phyloP scores from a whole-genome alignment of 2,113 vertebrate species.

The Lutjanus erythropterus region DNA sequence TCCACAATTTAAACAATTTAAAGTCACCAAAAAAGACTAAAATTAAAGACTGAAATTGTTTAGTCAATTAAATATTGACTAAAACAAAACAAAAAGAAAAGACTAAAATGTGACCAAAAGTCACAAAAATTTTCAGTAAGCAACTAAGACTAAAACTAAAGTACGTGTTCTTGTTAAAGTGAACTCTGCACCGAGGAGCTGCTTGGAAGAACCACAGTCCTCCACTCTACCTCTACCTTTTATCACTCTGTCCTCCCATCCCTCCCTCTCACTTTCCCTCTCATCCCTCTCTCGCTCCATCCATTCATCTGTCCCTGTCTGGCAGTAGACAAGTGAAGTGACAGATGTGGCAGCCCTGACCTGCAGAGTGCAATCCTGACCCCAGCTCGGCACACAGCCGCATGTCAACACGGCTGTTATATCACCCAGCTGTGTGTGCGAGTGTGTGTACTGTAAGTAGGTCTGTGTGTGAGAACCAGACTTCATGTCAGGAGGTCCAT shows the following conservation, averaged over 20 bases:
- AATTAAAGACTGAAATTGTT: too few relatives aligned
- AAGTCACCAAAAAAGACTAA: too few relatives aligned
- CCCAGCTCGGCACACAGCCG: slow-evolving; percentile 42
- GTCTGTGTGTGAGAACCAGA: neutral
- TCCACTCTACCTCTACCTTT: neutral
- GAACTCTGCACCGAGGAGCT: too few relatives aligned
- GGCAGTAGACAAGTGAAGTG: slow-evolving; percentile 31
- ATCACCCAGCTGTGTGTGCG: slow-evolving; percentile 41
- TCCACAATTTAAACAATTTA: too few relatives aligned
- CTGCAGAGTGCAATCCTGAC: slow-evolving; percentile 60
- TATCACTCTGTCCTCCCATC: neutral
- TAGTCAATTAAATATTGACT: too few relatives aligned
- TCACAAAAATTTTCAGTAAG: too few relatives aligned
- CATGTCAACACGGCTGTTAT: slow-evolving; percentile 42
- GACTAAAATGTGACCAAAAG: too few relatives aligned
- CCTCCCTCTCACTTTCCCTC: too few relatives aligned
- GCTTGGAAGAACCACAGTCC: neutral
- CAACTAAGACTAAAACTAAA: too few relatives aligned
- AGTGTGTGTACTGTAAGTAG: slow-evolving; percentile 11
- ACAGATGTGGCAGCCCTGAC: slow-evolving; percentile 70
- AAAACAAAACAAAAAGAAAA: too few relatives aligned
- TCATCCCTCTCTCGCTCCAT: neutral
- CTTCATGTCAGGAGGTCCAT: too few relatives aligned
- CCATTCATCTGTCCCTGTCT: slow-evolving; percentile 5
- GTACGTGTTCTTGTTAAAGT: too few relatives aligned